Evolutionary conservation across 2,113 vertebrate genomes (phyloP).

Genomic region (Euleptes europaea): DNA sequence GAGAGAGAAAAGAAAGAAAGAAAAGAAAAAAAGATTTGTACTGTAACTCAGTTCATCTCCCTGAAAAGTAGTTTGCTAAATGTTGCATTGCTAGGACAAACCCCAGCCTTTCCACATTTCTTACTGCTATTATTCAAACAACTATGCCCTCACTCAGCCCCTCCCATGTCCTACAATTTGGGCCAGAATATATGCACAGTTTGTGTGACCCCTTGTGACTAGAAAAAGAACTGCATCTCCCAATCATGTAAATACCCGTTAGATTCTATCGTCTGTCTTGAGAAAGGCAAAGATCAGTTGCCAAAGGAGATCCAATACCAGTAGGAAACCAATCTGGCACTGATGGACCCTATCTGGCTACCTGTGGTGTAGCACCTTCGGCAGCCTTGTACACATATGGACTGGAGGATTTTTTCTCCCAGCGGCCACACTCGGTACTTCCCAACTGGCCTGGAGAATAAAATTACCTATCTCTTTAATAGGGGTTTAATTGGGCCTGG

Average conservation of each 20-base stretch:
- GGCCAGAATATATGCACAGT: neutral
- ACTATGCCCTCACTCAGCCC: no score
- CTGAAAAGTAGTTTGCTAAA: no score
- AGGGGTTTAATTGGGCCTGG: no score
- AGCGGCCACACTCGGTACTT: no score
- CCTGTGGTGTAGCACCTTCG: neutral
- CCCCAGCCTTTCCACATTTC: neutral
- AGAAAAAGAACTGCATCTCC: neutral
- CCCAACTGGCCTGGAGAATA: no score
- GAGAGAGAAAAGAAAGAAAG: no score
- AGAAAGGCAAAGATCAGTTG: neutral
- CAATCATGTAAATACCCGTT: neutral
- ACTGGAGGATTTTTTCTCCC: no score
- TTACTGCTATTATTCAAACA: neutral
- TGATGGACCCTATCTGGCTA: neutral
- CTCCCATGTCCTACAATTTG: neutral
- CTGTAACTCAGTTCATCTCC: neutral
- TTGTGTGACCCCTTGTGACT: constrained; percentile 40
- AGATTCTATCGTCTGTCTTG: neutral
- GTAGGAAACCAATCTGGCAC: neutral
- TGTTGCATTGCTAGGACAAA: no score
- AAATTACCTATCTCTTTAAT: no score
- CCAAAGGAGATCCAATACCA: neutral
- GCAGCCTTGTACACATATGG: neutral
- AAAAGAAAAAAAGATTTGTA: neutral